Percentiles rank a stretch among this genome's conserved stretches.
Evolutionary conservation across 2,113 vertebrate species (phyloP).

Genomic region (Crypturellus undulatus): DNA sequence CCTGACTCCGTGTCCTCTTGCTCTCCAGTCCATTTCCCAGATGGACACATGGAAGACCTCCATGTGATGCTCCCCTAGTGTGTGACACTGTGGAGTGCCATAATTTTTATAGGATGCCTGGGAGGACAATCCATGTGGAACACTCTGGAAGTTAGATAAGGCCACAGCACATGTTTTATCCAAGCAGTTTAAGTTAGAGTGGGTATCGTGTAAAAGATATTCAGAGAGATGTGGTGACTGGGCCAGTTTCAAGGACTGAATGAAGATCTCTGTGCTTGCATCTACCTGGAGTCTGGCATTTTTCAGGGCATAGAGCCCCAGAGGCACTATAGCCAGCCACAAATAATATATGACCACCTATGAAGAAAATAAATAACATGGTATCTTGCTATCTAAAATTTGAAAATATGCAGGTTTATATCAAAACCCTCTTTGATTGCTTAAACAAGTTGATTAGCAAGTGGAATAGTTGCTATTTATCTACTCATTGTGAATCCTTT

Average conservation of each 20-base stretch:
- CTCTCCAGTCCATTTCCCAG: neutral
- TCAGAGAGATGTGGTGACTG: neutral
- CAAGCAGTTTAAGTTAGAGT: neutral
- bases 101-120: neutral
- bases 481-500: neutral
- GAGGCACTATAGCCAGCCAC: no score
- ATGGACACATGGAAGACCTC: neutral
- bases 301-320: neutral
- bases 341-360: neutral
- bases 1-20: neutral
- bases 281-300: neutral
- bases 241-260: fast-evolving
- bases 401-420: neutral
- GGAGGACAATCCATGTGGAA: neutral
- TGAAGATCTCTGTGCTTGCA: neutral
- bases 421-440: neutral
- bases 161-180: neutral
- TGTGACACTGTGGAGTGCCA: neutral
- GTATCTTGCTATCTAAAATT: neutral
- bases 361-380: neutral
- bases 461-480: slow-evolving; percentile 4
- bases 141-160: no score
- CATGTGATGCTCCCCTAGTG: fast-evolving
- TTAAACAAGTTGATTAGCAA: neutral
- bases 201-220: neutral